These are phyloP conservation scores for Acanthurus lineatus DNA, from an alignment of 2,797 vertebrate genomes.

Conservation along the genomic window DNA sequence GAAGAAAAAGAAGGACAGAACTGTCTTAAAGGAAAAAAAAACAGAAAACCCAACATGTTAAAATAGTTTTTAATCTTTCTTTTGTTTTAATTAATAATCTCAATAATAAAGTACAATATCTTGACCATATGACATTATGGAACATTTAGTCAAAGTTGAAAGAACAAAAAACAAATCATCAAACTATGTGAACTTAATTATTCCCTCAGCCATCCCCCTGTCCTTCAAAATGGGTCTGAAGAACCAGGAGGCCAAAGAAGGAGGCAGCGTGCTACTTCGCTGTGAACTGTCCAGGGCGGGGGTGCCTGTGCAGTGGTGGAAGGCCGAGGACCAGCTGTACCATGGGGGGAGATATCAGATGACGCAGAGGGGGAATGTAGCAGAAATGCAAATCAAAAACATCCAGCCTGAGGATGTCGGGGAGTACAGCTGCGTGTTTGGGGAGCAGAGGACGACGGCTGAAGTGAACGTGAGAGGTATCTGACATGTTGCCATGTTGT, in stretches of 20 bases:
- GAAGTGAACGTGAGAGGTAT: slow-evolving; percentile 89
- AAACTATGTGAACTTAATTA: not conserved
- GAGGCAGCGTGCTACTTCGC: slow-evolving; percentile 69
- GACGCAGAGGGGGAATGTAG: slow-evolving; percentile 80
- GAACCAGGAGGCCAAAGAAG: slow-evolving; percentile 85
- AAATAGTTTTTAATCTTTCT: too few relatives aligned
- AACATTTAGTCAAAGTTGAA: too few relatives aligned
- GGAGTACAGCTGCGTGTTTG: slow-evolving; percentile 85
- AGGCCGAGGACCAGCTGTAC: slow-evolving; percentile 79
- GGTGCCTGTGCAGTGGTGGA: slow-evolving; percentile 88
- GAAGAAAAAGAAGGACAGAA: not conserved
- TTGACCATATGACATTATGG: too few relatives aligned
- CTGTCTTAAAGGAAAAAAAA: not conserved
- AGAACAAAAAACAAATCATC: too few relatives aligned
- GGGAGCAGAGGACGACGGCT: slow-evolving; percentile 85
- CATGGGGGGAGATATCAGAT: slow-evolving; percentile 81
- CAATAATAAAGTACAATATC: too few relatives aligned
- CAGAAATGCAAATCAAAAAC: slow-evolving; percentile 88
- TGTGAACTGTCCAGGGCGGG: slow-evolving; percentile 88
- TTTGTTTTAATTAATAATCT: too few relatives aligned
- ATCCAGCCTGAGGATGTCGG: slow-evolving; percentile 86
- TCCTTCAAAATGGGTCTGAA: slow-evolving; percentile 88
- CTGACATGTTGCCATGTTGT: slow-evolving; percentile 1
- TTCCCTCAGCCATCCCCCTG: slow-evolving; percentile 76
- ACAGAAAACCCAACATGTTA: not conserved